Evolutionary conservation across 2,888 invertebrate genomes (phyloP).

Genomic region (Apamea sordens): DNA sequence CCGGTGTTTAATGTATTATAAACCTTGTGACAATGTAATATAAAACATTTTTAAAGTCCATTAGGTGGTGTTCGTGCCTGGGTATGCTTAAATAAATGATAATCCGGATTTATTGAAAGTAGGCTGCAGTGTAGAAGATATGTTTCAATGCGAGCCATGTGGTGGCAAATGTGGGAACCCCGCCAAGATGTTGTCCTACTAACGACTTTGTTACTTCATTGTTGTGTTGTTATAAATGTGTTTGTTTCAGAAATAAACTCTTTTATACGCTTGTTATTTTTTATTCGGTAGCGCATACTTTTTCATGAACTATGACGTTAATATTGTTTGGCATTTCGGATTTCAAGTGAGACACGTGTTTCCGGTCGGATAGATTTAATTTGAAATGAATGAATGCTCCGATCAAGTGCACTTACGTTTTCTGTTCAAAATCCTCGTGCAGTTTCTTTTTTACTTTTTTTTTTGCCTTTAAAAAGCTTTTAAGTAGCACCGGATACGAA

Average conservation of each 20-base stretch:
- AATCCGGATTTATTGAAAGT: conserved; percentile 89
- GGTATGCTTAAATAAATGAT: conserved; percentile 82
- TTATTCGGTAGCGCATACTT: conserved; percentile 47
- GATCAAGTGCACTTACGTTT: conserved; percentile 57
- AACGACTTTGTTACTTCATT: conserved; percentile 88
- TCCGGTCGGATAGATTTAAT: conserved; percentile 56
- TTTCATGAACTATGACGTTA: conserved; percentile 24
- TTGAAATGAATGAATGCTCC: conserved; percentile 42
- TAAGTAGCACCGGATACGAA: conserved; percentile 83
- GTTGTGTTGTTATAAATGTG: conserved; percentile 80
- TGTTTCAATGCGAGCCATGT: conserved; percentile 87
- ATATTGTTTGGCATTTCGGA: conserved; percentile 42
- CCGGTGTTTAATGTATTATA: conserved; percentile 72
- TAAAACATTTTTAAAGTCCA: conserved; percentile 73
- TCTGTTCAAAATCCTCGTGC: conserved; percentile 72
- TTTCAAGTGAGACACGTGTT: conserved; percentile 47
- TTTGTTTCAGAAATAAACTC: conserved; percentile 71
- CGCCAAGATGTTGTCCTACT: conserved; percentile 88
- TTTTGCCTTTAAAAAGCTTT: conserved; percentile 75
- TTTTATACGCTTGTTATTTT: conserved; percentile 63
- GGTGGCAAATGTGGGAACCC: conserved; percentile 89
- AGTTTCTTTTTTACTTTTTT: conserved; percentile 70
- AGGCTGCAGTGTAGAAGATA: conserved; percentile 80
- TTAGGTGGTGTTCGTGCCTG: conserved; percentile 70
- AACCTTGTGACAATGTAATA: conserved; percentile 76